Evolutionary conservation across 2,888 invertebrate genomes (phyloP).

Genomic region (Himalopsyche kuldschensis): DNA sequence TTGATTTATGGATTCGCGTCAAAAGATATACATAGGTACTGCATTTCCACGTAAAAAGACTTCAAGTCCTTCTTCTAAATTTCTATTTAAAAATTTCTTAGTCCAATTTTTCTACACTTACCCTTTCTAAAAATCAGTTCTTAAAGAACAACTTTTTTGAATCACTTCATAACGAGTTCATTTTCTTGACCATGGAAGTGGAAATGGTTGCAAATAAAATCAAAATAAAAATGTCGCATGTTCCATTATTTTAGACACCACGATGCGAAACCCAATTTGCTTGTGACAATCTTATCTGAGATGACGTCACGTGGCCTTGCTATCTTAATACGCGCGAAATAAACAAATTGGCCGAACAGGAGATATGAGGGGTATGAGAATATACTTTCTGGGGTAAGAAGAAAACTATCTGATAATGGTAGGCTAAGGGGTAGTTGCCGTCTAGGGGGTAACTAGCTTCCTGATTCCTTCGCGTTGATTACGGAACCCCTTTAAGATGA

Average conservation of each 20-base stretch:
- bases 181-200: no score
- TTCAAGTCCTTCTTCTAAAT: no score
- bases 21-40: no score
- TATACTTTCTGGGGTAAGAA: neutral
- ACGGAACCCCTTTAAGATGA: neutral
- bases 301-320: slow-evolving; percentile 18
- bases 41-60: no score
- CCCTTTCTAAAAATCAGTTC: no score
- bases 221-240: no score
- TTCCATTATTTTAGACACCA: neutral
- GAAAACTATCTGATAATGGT: neutral
- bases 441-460: neutral
- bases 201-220: no score
- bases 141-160: no score
- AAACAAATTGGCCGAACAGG: slow-evolving; percentile 21
- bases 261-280: neutral
- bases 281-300: slow-evolving; percentile 11
- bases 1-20: no score
- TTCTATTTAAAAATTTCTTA: no score
- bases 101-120: no score
- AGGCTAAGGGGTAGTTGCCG: neutral
- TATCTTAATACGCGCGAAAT: slow-evolving; percentile 25
- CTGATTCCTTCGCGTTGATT: neutral
- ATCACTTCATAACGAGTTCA: no score
- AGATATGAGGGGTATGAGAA: neutral